Evolutionary conservation across 2,113 vertebrate genomes (phyloP), one percentile per base, ranked within the genome.

Genomic region (Lagenorhynchus albirostris): DNA sequence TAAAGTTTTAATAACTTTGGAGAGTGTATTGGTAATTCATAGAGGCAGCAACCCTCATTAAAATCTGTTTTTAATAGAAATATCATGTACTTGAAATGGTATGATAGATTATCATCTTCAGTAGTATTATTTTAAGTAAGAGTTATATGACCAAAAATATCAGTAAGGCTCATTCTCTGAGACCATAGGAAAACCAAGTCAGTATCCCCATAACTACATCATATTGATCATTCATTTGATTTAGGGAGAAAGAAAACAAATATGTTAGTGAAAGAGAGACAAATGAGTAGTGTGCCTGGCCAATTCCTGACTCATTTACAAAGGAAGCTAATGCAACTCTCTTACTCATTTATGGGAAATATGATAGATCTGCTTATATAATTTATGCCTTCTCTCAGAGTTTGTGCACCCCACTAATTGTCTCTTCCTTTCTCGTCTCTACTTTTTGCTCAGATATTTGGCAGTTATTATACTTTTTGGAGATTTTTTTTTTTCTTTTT

Each of bases 181-280:
- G 31, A 80, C 53, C 18, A 21, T 70, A 74, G 60, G 36, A 86
- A 44, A 96, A 81, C 23, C 8, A 70, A 87, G 74, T 96, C 95
- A 95, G 50, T 97, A 97, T 93, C 47, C 73, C 31, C 17, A 89
- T 58, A 96, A 38, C 58, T 98, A 84, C 68, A 81, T 74, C 20
- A 33, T 95, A 98, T 97, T 96, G 97, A 97, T 97, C 50, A 94
- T 76, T 96, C 81, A 92, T 97, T 96, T 98, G 84, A 96, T 97
- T 96, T 96, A 97, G 15, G 68, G 41, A 96, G 86, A 97, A 96
- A 96, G 81, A 96, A 96, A 89, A 96, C 55, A 97, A 95, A 98
- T 95, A 96, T 41, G 13, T 96, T 95, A 92, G 86, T 96, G 68
- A 96, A 95, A 90, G 36, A 92, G 89, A 97, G 92, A 97, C 92